Evolutionary conservation across 2,113 vertebrate genomes (phyloP), one percentile per base, ranked within the genome.

Genomic region (Sitta europaea): DNA sequence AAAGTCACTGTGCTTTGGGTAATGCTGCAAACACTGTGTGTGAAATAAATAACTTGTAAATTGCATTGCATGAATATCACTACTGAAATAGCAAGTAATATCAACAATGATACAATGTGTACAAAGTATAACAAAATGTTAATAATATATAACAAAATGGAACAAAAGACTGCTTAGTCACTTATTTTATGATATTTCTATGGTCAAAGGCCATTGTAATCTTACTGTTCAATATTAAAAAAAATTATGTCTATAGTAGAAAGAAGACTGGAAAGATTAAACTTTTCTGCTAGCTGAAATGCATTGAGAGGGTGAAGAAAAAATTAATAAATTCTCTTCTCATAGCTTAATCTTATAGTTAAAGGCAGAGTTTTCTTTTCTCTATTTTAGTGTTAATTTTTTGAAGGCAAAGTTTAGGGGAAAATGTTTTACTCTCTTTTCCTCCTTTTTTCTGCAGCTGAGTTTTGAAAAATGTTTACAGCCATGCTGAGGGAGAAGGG

Each of bases 1-100:
- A 73, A 90, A 90, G 45, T 78, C 70, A 92, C 38, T 93, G 82
- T 95, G 86, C 96, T 98, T 90, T 95, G 66, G 47, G 11, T 92
- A 94, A 86, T 73, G 33, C 18, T 94, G 62, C 28, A 90, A 63
- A 76, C 55, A 53, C 36, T 51, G 6, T 74, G 31, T 54, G 76
- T 48, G 55, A 94, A 66, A 92, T 82, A 95, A 95, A 95, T 88
- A 95, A 92, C 29, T 91, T 58, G 62, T 50, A 75, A 91, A 95
- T 93, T 84, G 35, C 53, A 47, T 51, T 79, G 17, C 42, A 79
- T 62, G 50, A 79, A 77, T 86, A 92, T 79, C 40, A 78, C 9
- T 70, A 86, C 79, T 86, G 28, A 76, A 91, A 78, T 31, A 78
- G 14, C 21, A 74, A 88, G 20, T 27, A 94, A 36, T 55, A n/a